Evolutionary conservation across 2,888 invertebrate genomes (phyloP).

Genomic region (Chymomyza procnemis): DNA sequence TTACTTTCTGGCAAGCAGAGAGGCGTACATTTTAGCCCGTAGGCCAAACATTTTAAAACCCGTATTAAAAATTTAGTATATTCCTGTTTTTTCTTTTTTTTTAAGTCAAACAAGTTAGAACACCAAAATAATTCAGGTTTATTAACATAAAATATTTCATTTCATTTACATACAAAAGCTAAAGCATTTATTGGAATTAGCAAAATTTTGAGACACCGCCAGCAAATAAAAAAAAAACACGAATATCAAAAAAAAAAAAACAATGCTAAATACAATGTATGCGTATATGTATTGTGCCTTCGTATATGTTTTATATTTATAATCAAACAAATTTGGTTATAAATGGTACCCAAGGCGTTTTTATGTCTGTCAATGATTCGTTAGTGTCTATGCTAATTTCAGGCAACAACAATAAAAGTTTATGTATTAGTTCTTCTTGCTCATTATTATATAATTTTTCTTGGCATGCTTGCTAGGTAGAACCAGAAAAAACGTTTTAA

Average conservation of each 20-base stretch:
- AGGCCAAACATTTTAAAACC: conserved; percentile 10
- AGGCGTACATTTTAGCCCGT: background rate
- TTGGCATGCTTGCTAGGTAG: conserved; percentile 33
- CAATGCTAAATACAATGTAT: conserved; percentile 12
- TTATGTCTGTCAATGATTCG: conserved; percentile 37
- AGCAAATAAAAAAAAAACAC: background rate
- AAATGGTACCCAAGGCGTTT: conserved; percentile 34
- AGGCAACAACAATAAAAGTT: conserved; percentile 30
- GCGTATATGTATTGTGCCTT: background rate
- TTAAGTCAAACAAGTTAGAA: conserved; percentile 50
- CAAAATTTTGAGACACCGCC: conserved; percentile 35
- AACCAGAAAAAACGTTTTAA: conserved; percentile 34
- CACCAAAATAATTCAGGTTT: conserved; percentile 44
- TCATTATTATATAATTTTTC: conserved; percentile 59
- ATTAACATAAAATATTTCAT: conserved; percentile 53
- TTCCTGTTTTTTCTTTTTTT: background rate
- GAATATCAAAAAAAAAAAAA: conserved; percentile 21
- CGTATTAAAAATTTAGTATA: conserved; percentile 2
- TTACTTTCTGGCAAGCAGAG: conserved; percentile 9
- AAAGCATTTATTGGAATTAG: conserved; percentile 37
- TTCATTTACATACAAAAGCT: conserved; percentile 50
- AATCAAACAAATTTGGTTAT: conserved; percentile 44
- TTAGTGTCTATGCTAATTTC: conserved; percentile 65
- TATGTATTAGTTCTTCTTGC: conserved; percentile 31
- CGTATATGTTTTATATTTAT: conserved; percentile 2